phyloP scores from a whole-genome alignment of 2,888 invertebrate genomes.

The Philopedon plagiatum region DNA sequence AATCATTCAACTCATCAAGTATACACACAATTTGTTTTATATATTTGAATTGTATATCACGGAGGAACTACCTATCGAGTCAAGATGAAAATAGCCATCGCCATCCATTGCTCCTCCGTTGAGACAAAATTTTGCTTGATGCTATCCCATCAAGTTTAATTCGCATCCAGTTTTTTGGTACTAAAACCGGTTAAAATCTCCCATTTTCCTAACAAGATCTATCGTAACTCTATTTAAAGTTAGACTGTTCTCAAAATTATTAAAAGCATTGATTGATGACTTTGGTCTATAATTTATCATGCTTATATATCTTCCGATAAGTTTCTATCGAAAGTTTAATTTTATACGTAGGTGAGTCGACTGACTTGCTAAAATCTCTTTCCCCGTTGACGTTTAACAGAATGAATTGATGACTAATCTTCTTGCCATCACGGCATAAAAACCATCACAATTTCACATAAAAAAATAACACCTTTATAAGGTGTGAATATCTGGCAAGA shows the following conservation, averaged over 20 bases:
- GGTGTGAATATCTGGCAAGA: too few species aligned
- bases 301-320: slow-evolving; percentile 50
- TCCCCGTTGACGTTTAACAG: slow-evolving; percentile 19
- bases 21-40: too few species aligned
- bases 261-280: slow-evolving; percentile 52
- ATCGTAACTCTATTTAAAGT: slow-evolving; percentile 50
- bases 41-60: too few species aligned
- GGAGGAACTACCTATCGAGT: too few species aligned
- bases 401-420: slow-evolving; percentile 44
- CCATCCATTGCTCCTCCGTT: too few species aligned
- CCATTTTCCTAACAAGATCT: slow-evolving; percentile 45
- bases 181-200: slow-evolving; percentile 13
- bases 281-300: slow-evolving; percentile 51
- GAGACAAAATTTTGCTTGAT: too few species aligned
- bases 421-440: slow-evolving; percentile 10
- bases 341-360: slow-evolving; percentile 51
- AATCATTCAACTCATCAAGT: too few species aligned
- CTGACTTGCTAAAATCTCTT: slow-evolving; percentile 49
- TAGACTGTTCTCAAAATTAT: slow-evolving; percentile 48
- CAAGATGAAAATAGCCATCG: too few species aligned
- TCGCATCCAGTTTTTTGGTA: too few species aligned
- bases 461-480: too few species aligned
- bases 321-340: slow-evolving; percentile 50
- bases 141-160: too few species aligned
- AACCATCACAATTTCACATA: not conserved